These are phyloP conservation scores for Ornithoptera alexandrae DNA, from an alignment of 2,888 invertebrate genomes.

Conservation along the genomic window DNA sequence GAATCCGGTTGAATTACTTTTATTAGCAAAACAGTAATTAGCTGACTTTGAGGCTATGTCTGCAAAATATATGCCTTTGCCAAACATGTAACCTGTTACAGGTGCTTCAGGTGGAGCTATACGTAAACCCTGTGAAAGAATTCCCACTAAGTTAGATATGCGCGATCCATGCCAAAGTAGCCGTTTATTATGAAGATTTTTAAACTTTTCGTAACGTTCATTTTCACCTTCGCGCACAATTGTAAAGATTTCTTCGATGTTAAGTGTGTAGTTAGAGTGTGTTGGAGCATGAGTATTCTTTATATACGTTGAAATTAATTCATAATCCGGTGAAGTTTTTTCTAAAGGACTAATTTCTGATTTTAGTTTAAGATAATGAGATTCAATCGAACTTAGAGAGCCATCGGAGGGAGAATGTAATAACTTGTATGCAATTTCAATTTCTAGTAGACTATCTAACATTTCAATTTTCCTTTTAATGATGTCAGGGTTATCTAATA, in stretches of 20 bases:
- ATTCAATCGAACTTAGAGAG: slow-evolving; percentile 82
- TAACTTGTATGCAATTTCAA: slow-evolving; percentile 95
- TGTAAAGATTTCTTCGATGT: slow-evolving; percentile 79
- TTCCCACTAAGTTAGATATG: slow-evolving; percentile 95
- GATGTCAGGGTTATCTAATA: slow-evolving; percentile 86
- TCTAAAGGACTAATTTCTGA: slow-evolving; percentile 87
- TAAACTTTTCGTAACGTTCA: slow-evolving; percentile 90
- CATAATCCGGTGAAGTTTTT: slow-evolving; percentile 84
- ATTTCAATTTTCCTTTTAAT: slow-evolving; percentile 85
- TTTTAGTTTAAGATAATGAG: slow-evolving; percentile 92
- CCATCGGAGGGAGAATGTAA: slow-evolving; percentile 78
- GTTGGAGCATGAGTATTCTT: slow-evolving; percentile 95
- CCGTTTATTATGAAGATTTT: slow-evolving; percentile 90
- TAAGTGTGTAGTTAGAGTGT: slow-evolving; percentile 80
- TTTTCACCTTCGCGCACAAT: slow-evolving; percentile 88
- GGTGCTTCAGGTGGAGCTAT: slow-evolving; percentile 99
- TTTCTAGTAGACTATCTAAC: slow-evolving; percentile 94
- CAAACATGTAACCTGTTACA: slow-evolving; percentile 96
- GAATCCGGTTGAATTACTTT: slow-evolving; percentile 85
- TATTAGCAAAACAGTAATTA: slow-evolving; percentile 92
- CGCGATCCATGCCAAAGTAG: slow-evolving; percentile 98
- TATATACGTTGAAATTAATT: slow-evolving; percentile 86
- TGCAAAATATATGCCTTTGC: slow-evolving; percentile 98
- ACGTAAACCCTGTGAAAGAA: slow-evolving; percentile 92
- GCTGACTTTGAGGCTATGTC: slow-evolving; percentile 99